Base-by-base conservation (phyloP, 2,888 invertebrate species). In the Entomobrya multifasciata region DNA sequence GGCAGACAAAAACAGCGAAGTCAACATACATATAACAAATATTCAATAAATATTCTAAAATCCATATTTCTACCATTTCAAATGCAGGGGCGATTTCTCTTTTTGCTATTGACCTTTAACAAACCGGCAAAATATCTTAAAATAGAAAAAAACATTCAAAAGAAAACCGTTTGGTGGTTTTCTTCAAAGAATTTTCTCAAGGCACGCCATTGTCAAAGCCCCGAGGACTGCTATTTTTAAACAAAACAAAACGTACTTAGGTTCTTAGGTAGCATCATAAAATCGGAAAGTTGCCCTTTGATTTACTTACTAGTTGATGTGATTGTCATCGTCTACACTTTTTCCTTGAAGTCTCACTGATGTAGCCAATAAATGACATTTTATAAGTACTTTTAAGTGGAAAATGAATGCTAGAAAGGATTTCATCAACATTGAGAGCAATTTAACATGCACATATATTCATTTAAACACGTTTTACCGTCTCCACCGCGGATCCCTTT, bases 191-290 rank as follows among this genome's bases (percentile, higher is more conserved):
- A 25, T 67, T 44, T 22, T 44, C 41, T 44, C 67, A 27, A 67
- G 20, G 67, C 11, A 44, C 41, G 4, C 4, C 17, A 17, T 15
- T 1, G 4, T 13, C 20, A n/a, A 67, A n/a, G n/a, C n/a, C n/a
- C 36, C 22, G 44, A 41, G 67, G 67, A 44, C 67, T 44, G 20
- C 67, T 67, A 67, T 67, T 67, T 67, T 67, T 67, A 41, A 20
- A 44, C 15, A 67, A 67, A 44, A 55, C 5, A 6, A 17, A 10
- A 10, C 17, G 22, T 55, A 10, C 25, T 60, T 60, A 17, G 1
- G 25, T 27, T n/a, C n/a, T n/a, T n/a, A n/a, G n/a, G 5, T 55
- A 55, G 10, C 55, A 4, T 60, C 60, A 60, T 60, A 60, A 22
- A 60, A 60, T 3, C 27, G 8, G 11, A 10, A 20, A 60, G 15